Conservation (phyloP, 2,888 invertebrate genomes). For the Lithophane ornitopus region DNA sequence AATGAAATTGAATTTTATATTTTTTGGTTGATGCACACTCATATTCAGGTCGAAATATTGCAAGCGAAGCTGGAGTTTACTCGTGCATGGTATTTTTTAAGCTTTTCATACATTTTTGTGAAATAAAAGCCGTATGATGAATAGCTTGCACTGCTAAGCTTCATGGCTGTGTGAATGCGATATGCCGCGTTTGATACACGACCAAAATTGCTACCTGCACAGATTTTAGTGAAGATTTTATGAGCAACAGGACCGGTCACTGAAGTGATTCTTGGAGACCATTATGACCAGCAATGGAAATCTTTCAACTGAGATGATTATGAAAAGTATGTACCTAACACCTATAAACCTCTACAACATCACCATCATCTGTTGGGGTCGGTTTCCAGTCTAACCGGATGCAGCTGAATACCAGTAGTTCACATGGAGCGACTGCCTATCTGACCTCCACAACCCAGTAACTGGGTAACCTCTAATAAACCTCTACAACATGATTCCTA, state of each 20-base stretch:
- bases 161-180: slow-evolving; percentile 26
- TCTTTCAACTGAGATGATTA: neutral
- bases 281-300: neutral
- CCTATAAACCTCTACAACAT: no score
- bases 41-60: slow-evolving; percentile 26
- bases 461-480: no score
- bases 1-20: no score
- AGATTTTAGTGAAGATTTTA: neutral
- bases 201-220: neutral
- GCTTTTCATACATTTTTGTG: slow-evolving; percentile 31
- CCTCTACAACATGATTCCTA: no score
- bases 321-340: no score
- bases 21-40: neutral
- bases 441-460: no score
- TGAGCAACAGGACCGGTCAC: neutral
- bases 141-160: slow-evolving; percentile 33
- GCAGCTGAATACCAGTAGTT: no score
- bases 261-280: neutral
- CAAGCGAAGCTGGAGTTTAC: slow-evolving; percentile 18
- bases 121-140: slow-evolving; percentile 47
- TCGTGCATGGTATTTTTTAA: neutral
- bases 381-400: no score
- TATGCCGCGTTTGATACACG: slow-evolving; percentile 14
- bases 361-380: no score
- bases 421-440: no score